These are phyloP conservation scores for Gobionotothen gibberifrons DNA, from an alignment of 2,797 vertebrate species.

Conservation along the genomic window DNA sequence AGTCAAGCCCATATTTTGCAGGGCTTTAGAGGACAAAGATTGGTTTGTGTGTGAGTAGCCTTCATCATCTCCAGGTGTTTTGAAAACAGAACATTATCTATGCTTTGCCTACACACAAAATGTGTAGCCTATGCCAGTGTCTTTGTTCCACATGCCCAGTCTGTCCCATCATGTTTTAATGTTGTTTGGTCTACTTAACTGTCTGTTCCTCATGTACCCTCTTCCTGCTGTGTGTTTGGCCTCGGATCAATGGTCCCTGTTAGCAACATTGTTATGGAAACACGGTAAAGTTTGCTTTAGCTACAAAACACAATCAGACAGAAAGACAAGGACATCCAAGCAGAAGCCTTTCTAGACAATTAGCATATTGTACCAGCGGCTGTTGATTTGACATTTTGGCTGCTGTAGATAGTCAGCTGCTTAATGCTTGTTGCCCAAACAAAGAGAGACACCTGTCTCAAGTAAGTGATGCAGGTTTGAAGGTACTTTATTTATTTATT, in stretches of 20 bases:
- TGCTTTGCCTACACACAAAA: neutral
- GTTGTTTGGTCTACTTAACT: constrained; percentile 22
- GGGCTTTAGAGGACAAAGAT: neutral
- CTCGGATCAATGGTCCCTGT: constrained; percentile 51
- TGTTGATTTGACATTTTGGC: constrained; percentile 37
- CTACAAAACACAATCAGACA: constrained; percentile 25
- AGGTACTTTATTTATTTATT: too few species aligned
- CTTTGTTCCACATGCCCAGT: neutral
- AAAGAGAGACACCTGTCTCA: constrained; percentile 6
- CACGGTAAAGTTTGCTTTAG: constrained; percentile 41
- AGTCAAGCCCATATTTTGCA: constrained; percentile 21
- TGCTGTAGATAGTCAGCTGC: constrained; percentile 19
- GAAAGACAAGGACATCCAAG: constrained; percentile 49
- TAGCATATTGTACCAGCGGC: constrained; percentile 7
- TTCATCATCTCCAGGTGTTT: neutral
- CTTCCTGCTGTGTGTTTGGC: constrained; percentile 31
- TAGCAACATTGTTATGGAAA: constrained; percentile 67
- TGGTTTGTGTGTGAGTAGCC: neutral
- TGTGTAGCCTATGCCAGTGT: neutral
- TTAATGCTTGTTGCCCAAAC: constrained; percentile 46
- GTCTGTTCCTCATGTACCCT: constrained; percentile 7
- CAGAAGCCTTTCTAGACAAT: constrained; percentile 26
- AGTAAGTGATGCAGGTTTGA: neutral
- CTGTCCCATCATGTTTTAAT: constrained; percentile 11
- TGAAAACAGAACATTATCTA: neutral